These are phyloP conservation scores for Eupelmus urozonus DNA, from an alignment of 2,888 invertebrate species.

Conservation along the genomic window DNA sequence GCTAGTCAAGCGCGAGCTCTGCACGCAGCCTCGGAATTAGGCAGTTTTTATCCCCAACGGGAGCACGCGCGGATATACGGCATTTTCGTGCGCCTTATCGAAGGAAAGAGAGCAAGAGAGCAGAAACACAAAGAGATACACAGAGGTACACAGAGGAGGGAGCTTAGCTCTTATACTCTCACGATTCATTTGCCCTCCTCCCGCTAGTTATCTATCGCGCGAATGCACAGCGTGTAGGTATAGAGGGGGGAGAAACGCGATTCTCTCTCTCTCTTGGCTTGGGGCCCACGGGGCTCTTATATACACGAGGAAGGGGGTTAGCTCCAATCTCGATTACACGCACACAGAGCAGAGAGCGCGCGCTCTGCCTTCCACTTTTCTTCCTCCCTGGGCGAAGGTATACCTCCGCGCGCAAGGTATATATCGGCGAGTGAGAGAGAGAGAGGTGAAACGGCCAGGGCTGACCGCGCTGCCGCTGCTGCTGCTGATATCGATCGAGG, in stretches of 20 bases:
- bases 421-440: background rate
- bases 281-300: slow-evolving; percentile 1
- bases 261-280: background rate
- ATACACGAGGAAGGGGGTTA: background rate
- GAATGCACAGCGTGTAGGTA: background rate
- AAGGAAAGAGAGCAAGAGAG: background rate
- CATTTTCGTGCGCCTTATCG: slow-evolving; percentile 33
- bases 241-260: slow-evolving; percentile 20
- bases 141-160: background rate
- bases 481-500: slow-evolving; percentile 48
- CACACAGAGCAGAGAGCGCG: slow-evolving; percentile 4
- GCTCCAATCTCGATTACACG: slow-evolving; percentile 49
- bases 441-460: background rate
- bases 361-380: slow-evolving; percentile 25
- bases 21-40: background rate
- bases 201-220: slow-evolving; percentile 19
- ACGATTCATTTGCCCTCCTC: slow-evolving; percentile 17
- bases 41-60: background rate
- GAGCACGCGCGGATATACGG: background rate
- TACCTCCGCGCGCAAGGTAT: background rate
- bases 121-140: background rate
- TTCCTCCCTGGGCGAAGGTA: background rate
- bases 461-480: background rate
- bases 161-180: slow-evolving; percentile 2
- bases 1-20: background rate